Percentiles rank a stretch among this genome's conserved stretches.
phyloP scores from a whole-genome alignment of 1,140 invertebrate species.

The Oncopeltus fasciatus region DNA sequence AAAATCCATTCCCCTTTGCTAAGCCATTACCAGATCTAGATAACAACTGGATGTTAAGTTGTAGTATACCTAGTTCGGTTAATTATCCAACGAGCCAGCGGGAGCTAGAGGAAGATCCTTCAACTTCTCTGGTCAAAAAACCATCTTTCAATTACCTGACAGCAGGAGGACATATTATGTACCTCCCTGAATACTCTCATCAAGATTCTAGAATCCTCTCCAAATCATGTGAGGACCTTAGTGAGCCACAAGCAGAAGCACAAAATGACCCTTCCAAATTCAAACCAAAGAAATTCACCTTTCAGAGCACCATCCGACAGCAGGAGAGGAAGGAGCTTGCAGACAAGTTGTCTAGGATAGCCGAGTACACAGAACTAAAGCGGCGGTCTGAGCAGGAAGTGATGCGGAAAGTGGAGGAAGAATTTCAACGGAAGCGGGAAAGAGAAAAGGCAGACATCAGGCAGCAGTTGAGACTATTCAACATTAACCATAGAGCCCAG shows the following conservation, averaged over 20 bases:
- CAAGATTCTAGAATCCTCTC: background rate
- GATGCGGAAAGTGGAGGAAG: slow-evolving; percentile 57
- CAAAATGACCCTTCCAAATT: background rate
- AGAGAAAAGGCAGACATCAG: slow-evolving; percentile 58
- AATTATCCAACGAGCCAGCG: background rate
- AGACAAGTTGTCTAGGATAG: slow-evolving; percentile 56
- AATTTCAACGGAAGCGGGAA: slow-evolving; percentile 56
- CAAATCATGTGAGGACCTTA: background rate
- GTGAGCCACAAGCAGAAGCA: background rate
- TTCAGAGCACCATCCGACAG: slow-evolving; percentile 64
- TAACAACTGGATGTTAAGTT: slow-evolving; percentile 60
- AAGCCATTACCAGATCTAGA: slow-evolving; percentile 27
- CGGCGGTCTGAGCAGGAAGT: slow-evolving; percentile 57
- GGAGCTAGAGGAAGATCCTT: background rate
- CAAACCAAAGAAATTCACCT: slow-evolving; percentile 47
- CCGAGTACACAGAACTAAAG: slow-evolving; percentile 58
- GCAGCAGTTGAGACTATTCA: slow-evolving; percentile 53
- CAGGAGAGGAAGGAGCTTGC: slow-evolving; percentile 55
- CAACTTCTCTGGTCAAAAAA: slow-evolving; percentile 29
- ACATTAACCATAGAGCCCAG: slow-evolving; percentile 28
- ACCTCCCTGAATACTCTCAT: slow-evolving; percentile 46
- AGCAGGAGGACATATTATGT: slow-evolving; percentile 57
- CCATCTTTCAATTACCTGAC: slow-evolving; percentile 35
- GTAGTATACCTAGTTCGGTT: slow-evolving; percentile 29
- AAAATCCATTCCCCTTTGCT: background rate